phyloP scores from a whole-genome alignment of 2,113 vertebrate species.

The Gnathonemus echidnorhynchus region DNA sequence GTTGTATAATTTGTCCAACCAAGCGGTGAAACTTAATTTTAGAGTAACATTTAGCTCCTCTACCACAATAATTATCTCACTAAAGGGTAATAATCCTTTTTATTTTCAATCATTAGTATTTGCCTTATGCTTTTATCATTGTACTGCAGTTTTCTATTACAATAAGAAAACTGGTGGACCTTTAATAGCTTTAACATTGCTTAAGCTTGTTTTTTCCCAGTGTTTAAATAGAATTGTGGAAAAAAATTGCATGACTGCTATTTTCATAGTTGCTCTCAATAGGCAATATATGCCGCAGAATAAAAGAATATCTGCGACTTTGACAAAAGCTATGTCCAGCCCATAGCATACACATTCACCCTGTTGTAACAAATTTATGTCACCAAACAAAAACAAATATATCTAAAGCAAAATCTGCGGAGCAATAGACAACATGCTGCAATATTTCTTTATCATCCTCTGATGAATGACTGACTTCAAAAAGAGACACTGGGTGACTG shows the following conservation, averaged over 20 bases:
- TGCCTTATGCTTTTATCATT: background rate
- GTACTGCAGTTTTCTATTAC: background rate
- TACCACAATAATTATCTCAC: background rate
- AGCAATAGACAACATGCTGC: background rate
- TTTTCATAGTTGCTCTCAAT: background rate
- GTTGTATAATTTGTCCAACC: background rate
- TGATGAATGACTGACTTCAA: background rate
- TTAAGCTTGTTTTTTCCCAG: background rate
- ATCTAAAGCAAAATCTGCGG: background rate
- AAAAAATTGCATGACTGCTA: background rate
- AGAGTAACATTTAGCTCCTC: background rate
- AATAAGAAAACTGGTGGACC: background rate
- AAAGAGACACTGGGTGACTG: background rate
- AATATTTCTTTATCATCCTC: background rate
- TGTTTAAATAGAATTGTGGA: background rate
- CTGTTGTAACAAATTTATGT: background rate
- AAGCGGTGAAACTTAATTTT: background rate
- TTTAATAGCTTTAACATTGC: background rate
- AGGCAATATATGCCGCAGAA: background rate
- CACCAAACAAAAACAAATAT: background rate
- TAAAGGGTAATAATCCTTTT: background rate
- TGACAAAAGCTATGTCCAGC: background rate
- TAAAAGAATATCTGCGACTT: background rate
- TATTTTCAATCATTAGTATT: background rate
- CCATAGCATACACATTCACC: background rate